Percentiles rank a stretch among this genome's conserved stretches.
These are phyloP conservation scores for Allophyes oxyacanthae DNA, from an alignment of 2,888 invertebrate genomes.

Conservation along the genomic window DNA sequence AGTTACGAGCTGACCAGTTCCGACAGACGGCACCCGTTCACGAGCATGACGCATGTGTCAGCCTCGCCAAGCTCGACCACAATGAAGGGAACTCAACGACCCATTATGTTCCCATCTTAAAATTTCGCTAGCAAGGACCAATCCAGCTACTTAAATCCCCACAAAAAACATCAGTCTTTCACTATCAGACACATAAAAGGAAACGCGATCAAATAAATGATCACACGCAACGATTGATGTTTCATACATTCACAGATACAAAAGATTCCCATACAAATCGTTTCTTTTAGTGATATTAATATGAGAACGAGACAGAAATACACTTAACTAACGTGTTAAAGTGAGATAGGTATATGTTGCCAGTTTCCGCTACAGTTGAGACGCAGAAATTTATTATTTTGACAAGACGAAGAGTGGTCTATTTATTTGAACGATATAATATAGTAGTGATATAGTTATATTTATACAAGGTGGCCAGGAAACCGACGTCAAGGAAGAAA, in stretches of 20 bases:
- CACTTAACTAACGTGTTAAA: slow-evolving; percentile 7
- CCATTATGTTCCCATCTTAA: background rate
- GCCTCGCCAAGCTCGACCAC: too few relatives aligned
- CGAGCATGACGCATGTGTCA: too few relatives aligned
- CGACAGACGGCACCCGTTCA: too few relatives aligned
- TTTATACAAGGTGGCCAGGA: background rate
- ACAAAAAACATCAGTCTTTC: slow-evolving; percentile 33
- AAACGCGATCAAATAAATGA: slow-evolving; percentile 43
- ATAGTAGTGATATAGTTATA: slow-evolving; percentile 41
- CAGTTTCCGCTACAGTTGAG: slow-evolving; percentile 39
- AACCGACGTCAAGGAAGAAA: too few relatives aligned
- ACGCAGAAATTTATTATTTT: slow-evolving; percentile 57
- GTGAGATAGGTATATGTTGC: slow-evolving; percentile 23
- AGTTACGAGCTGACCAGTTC: too few relatives aligned
- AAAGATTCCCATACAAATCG: slow-evolving; percentile 49
- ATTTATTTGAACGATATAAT: slow-evolving; percentile 54
- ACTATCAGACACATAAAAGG: slow-evolving; percentile 38
- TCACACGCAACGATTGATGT: slow-evolving; percentile 49
- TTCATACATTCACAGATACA: slow-evolving; percentile 42
- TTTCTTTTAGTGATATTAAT: slow-evolving; percentile 48
- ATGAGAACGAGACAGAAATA: slow-evolving; percentile 33
- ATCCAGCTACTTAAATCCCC: slow-evolving; percentile 1
- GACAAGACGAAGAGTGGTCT: slow-evolving; percentile 59
- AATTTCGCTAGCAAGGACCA: slow-evolving; percentile 22
- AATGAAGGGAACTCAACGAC: too few relatives aligned